Evolutionary conservation across 2,888 invertebrate genomes (phyloP).

Genomic region (Gibbula magus): DNA sequence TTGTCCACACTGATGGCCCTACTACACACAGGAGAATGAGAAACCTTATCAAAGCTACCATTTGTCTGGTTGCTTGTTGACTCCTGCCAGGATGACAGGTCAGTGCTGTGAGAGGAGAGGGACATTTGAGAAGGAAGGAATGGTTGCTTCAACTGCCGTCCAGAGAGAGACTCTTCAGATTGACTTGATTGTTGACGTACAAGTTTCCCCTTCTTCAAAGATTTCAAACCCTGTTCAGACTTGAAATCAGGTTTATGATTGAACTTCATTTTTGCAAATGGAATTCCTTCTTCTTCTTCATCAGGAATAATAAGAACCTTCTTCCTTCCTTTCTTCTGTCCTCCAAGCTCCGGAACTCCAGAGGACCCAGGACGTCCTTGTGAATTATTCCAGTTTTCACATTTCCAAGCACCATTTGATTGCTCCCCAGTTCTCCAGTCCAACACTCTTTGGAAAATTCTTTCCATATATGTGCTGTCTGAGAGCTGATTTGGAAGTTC

Average conservation of each 20-base stretch:
- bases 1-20: not conserved
- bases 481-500: conserved; percentile 33
- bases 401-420: not conserved
- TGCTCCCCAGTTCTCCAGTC: conserved; percentile 36
- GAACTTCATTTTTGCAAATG: conserved; percentile 48
- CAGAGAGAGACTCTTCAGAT: too few relatives aligned
- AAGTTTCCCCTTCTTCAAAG: too few relatives aligned
- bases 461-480: conserved; percentile 37
- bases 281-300: conserved; percentile 58
- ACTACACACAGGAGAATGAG: too few relatives aligned
- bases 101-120: not conserved
- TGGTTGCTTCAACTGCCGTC: too few relatives aligned
- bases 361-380: not conserved
- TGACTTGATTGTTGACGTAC: too few relatives aligned
- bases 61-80: not conserved
- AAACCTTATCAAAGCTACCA: not conserved
- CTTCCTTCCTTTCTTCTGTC: conserved; percentile 26
- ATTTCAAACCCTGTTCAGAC: too few relatives aligned
- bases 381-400: not conserved
- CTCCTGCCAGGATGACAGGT: not conserved
- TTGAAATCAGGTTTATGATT: not conserved
- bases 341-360: not conserved
- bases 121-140: not conserved
- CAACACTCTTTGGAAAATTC: conserved; percentile 38
- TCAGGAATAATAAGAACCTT: conserved; percentile 61